phyloP scores from a whole-genome alignment of 2,797 vertebrate species.

The Enteromius treurensis region DNA sequence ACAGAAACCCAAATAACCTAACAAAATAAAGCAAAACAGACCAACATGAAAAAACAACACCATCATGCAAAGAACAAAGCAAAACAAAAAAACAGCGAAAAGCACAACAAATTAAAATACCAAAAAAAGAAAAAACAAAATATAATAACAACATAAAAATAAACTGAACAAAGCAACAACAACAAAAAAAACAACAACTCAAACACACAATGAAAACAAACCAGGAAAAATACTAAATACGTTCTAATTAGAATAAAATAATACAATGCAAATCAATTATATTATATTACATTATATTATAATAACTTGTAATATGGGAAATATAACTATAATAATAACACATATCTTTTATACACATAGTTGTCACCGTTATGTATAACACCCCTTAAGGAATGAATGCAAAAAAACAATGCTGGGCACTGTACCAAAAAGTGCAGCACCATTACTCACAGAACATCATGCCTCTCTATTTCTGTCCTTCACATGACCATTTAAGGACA shows the following conservation, averaged over 20 bases:
- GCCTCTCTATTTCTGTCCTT: background rate
- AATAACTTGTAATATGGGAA: background rate
- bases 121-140: too few species aligned
- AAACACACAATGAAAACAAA: background rate
- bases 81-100: too few species aligned
- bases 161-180: background rate
- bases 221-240: background rate
- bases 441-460: conserved; percentile 18
- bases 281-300: background rate
- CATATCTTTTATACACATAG: background rate
- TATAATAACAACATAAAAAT: background rate
- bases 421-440: conserved; percentile 7
- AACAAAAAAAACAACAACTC: background rate
- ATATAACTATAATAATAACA: background rate
- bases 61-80: too few species aligned
- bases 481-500: background rate
- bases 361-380: background rate
- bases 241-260: too few species aligned
- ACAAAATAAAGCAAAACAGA: too few species aligned
- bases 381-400: background rate
- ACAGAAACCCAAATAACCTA: too few species aligned
- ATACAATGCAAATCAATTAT: too few species aligned
- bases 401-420: background rate
- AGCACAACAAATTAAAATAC: too few species aligned
- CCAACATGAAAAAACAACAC: too few species aligned